Evolutionary conservation across 2,888 invertebrate genomes (phyloP), one percentile per base, ranked within the genome.

Genomic region (Thereva nobilitata): DNA sequence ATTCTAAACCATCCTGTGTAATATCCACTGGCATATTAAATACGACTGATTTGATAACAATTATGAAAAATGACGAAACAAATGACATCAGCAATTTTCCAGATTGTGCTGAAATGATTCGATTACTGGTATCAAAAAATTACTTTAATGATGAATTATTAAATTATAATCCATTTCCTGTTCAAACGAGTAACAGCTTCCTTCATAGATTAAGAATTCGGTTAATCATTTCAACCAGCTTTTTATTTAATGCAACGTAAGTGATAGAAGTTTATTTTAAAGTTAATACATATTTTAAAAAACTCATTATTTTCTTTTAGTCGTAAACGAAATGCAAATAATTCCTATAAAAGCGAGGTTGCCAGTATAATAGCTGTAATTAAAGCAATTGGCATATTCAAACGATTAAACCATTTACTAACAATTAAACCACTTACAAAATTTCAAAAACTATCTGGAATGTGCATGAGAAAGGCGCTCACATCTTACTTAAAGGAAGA

Each of bases 171-270:
- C 54, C 68, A 50, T 41, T 70, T 50, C 70, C 56, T 49, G 63
- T 44, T 3, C 56, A 68, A 52, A 56, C 75, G 2, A 72, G 72
- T 9, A 74, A 76, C 3, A 4, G 12, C 1, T 75, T 74, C 38
- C 68, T 75, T 5, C 72, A 74, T 42, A 74, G 73, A 47, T 64
- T 79, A 6, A 77, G 79, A 71, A 38, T 79, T 2, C 76, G 76
- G 59, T 69, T 72, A 23, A 47, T 73, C n/a, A 68, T 73, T 8
- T 44, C 71, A 5, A 68, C 71, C 38, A 71, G 71, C 23, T 63
- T 67, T 7, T 34, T 71, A 7, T 50, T 44, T 5, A 72, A 69
- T 65, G 72, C 73, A 38, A 68, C 65, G 75, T 75, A 72, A 68
- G 72, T 63, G 34, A 42, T 42, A 3, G 9, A 2, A 4, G 42